Percentiles rank a stretch among this genome's conserved stretches.
phyloP scores from a whole-genome alignment of 2,797 vertebrate genomes.

The Hozukius guyotensis region DNA sequence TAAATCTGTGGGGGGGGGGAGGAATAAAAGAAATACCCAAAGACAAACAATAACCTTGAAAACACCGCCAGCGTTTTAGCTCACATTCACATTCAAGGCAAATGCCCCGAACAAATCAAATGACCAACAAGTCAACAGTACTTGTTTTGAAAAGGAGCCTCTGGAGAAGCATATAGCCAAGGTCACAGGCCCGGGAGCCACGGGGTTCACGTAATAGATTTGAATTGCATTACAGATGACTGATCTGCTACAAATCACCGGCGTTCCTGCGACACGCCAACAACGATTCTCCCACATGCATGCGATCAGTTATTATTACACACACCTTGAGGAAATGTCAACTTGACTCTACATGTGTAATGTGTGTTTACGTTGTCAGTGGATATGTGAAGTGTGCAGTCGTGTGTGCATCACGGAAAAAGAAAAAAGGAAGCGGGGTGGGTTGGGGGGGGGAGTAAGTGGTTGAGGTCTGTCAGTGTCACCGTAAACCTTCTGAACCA shows the following conservation, averaged over 20 bases:
- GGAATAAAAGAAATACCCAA: constrained; percentile 35
- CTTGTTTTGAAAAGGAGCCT: constrained; percentile 73
- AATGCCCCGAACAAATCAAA: constrained; percentile 73
- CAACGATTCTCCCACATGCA: constrained; percentile 57
- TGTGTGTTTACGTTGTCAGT: constrained; percentile 20
- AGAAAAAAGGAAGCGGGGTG: neutral
- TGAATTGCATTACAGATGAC: constrained; percentile 72
- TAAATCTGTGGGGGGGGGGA: constrained; percentile 4
- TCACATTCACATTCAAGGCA: constrained; percentile 66
- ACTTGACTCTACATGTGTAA: constrained; percentile 36
- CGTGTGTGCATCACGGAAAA: constrained; percentile 24
- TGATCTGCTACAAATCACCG: constrained; percentile 68
- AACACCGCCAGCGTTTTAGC: constrained; percentile 24
- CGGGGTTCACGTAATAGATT: constrained; percentile 69
- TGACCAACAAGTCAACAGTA: constrained; percentile 71
- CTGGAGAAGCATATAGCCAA: constrained; percentile 64
- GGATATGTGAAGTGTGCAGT: constrained; percentile 39
- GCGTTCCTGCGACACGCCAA: constrained; percentile 48
- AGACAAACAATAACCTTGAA: constrained; percentile 70
- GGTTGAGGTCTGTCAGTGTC: constrained; percentile 62
- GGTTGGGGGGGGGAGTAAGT: constrained; percentile 18
- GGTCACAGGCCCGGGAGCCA: constrained; percentile 58
- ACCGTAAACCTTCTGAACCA: constrained; percentile 65
- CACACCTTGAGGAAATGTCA: constrained; percentile 73
- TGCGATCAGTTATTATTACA: constrained; percentile 63